Conservation (phyloP, 1,140 invertebrate species). For the Colletes gigas region DNA sequence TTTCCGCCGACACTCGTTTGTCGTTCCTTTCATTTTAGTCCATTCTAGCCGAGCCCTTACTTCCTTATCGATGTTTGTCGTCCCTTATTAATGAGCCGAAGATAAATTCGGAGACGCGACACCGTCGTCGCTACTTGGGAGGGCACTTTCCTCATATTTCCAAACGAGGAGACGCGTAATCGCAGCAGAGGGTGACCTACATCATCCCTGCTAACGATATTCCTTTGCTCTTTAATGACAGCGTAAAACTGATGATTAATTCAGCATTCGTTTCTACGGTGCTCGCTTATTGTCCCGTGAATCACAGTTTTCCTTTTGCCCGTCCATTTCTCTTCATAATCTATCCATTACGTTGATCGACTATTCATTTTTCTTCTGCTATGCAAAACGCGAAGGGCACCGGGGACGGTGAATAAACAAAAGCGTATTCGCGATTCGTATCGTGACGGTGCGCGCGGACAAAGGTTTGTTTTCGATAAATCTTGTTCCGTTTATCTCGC, state of each 20-base stretch:
- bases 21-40: constrained; percentile 49
- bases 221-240: constrained; percentile 38
- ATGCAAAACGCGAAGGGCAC: background rate
- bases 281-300: background rate
- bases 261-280: background rate
- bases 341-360: constrained; percentile 14
- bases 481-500: constrained; percentile 8
- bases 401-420: constrained; percentile 15
- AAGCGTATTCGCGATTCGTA: background rate
- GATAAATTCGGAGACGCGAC: constrained; percentile 67
- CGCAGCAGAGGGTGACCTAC: constrained; percentile 31
- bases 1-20: constrained; percentile 51
- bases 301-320: background rate
- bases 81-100: constrained; percentile 69
- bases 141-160: constrained; percentile 61
- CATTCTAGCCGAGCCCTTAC: constrained; percentile 36
- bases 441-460: background rate
- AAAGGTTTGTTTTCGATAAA: background rate
- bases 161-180: constrained; percentile 35
- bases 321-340: constrained; percentile 3
- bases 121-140: constrained; percentile 54
- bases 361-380: constrained; percentile 8
- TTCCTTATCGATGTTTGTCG: constrained; percentile 68
- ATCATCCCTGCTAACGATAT: constrained; percentile 48
- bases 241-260: constrained; percentile 29